phyloP scores from a whole-genome alignment of 2,888 invertebrate genomes.

The Epirrita christyi region DNA sequence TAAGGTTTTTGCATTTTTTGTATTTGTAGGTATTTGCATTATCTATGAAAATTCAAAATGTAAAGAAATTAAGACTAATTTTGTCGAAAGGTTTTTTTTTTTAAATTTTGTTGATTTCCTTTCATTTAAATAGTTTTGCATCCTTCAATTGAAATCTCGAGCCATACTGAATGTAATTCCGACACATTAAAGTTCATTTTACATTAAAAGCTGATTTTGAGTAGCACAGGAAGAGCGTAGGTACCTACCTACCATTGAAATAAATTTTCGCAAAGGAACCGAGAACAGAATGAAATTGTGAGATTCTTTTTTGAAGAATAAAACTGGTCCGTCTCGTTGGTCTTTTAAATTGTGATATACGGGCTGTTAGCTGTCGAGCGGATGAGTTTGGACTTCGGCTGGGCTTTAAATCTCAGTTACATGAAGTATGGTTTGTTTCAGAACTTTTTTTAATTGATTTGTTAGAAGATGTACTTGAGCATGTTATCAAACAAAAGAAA shows the following conservation, averaged over 20 bases:
- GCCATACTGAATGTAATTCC: not conserved
- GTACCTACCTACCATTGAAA: constrained; percentile 53
- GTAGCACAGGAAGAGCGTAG: not conserved
- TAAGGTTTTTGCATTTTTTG: no score
- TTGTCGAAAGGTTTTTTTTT: no score
- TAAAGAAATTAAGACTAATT: no score
- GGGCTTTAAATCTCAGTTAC: constrained; percentile 10
- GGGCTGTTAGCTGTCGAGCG: constrained; percentile 24
- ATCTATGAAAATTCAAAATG: no score
- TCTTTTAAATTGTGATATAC: constrained; percentile 58
- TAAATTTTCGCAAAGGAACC: constrained; percentile 65
- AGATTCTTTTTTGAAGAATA: constrained; percentile 60
- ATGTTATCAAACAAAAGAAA: no score
- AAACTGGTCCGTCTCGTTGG: constrained; percentile 64
- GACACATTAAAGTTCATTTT: constrained; percentile 1
- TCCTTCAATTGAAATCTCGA: not conserved
- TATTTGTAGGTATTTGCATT: no score
- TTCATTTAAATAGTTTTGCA: no score
- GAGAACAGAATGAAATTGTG: constrained; percentile 63
- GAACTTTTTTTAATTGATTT: not conserved
- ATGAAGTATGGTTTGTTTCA: constrained; percentile 6
- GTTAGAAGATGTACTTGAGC: no score
- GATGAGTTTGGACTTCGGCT: constrained; percentile 9
- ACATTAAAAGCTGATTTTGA: constrained; percentile 4
- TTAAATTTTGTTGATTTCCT: no score